These are phyloP conservation scores for Gallinago undulata DNA, from an alignment of 2,113 vertebrate species.

Conservation along the genomic window DNA sequence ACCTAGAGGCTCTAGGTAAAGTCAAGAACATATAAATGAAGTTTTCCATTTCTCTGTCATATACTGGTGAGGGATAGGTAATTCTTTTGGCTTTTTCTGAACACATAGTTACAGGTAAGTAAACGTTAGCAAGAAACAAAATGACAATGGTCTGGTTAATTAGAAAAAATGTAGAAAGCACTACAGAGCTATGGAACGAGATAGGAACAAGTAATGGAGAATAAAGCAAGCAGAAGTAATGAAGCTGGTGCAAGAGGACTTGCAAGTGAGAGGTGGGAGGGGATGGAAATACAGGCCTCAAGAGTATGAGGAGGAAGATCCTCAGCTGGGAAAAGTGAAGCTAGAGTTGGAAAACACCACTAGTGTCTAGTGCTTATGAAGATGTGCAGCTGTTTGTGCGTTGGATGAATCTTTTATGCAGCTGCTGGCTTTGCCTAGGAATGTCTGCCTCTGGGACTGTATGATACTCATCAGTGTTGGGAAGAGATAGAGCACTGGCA, in stretches of 20 bases:
- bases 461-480: neutral
- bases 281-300: neutral
- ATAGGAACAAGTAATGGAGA: neutral
- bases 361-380: neutral
- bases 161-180: neutral
- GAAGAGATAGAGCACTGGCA: neutral
- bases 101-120: neutral
- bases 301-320: neutral
- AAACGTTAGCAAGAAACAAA: neutral
- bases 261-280: neutral
- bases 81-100: neutral
- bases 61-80: neutral
- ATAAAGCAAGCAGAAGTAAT: neutral
- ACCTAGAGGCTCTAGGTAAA: neutral
- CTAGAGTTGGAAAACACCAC: neutral
- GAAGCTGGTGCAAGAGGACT: neutral
- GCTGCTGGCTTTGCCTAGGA: neutral
- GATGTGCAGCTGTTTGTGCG: constrained; percentile 7
- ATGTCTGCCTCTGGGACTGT: neutral
- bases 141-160: neutral
- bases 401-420: neutral
- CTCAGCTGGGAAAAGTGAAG: neutral
- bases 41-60: neutral
- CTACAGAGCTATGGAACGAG: neutral
- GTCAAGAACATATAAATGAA: neutral